Evolutionary conservation across 2,113 vertebrate species (phyloP).

Genomic region (Paradoxurus hermaphroditus): DNA sequence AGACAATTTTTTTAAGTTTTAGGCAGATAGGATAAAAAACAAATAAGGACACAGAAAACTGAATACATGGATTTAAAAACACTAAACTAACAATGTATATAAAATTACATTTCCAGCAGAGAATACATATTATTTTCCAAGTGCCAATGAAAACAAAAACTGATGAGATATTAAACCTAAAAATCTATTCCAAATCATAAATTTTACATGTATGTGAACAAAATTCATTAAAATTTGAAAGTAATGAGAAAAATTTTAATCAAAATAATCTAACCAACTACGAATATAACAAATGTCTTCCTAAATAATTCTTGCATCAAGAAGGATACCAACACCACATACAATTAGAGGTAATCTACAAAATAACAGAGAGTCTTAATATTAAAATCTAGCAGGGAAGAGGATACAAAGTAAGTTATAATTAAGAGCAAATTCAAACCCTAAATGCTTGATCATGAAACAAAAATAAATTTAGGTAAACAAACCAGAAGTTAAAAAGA

Average conservation of each 20-base stretch:
- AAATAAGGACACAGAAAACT: neutral
- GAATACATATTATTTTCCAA: neutral
- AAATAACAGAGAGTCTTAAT: neutral
- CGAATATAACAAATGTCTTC: neutral
- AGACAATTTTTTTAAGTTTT: neutral
- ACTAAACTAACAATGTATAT: neutral
- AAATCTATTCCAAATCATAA: neutral
- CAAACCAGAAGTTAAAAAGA: neutral
- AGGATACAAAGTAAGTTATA: constrained; percentile 2
- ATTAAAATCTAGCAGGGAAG: neutral
- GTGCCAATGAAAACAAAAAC: neutral
- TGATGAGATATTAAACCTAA: neutral
- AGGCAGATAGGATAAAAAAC: neutral
- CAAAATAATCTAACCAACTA: constrained; percentile 17
- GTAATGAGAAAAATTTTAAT: neutral
- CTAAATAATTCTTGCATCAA: neutral
- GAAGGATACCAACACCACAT: neutral
- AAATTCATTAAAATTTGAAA: constrained; percentile 31
- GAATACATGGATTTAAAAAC: neutral
- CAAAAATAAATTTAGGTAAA: constrained; percentile 25
- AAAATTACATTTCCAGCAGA: neutral
- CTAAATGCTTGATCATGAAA: neutral
- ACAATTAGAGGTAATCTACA: neutral
- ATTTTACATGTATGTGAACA: neutral
- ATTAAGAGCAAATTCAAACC: neutral